A percentile compares a stretch with the other conserved stretches of the same genome.
Evolutionary conservation across 1,140 invertebrate genomes (phyloP).

Genomic region (Achroia grisella): DNA sequence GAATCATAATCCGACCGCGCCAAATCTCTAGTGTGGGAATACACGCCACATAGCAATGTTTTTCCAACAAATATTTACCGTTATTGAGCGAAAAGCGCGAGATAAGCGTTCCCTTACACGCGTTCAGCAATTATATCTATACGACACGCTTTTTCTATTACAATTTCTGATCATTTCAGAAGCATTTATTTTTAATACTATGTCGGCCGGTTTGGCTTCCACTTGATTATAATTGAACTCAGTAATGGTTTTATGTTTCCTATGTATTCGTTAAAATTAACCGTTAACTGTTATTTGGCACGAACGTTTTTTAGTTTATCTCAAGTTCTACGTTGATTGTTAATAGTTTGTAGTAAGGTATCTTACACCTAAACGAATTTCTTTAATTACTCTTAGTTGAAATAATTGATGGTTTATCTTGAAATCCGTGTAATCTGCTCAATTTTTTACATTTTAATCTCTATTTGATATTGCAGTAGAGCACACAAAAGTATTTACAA

Average conservation of each 20-base stretch:
- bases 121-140: conserved; percentile 25
- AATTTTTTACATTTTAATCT: no score
- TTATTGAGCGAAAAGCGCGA: conserved; percentile 35
- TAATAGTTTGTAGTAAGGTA: no score
- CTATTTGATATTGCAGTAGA: no score
- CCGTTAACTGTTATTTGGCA: conserved; percentile 21
- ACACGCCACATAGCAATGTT: conserved; percentile 26
- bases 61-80: conserved; percentile 30
- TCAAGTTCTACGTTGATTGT: conserved; percentile 1
- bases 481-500: no score
- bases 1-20: conserved; percentile 22
- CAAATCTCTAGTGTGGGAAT: conserved; percentile 55
- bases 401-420: no score
- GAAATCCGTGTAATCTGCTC: no score
- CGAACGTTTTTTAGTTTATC: conserved; percentile 9
- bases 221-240: conserved; percentile 51
- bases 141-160: conserved; percentile 50
- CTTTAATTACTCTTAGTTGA: no score
- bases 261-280: background rate
- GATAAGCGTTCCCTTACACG: conserved; percentile 16
- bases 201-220: conserved; percentile 37
- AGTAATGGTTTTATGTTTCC: background rate
- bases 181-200: conserved; percentile 41
- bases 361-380: no score
- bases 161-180: conserved; percentile 49